Conservation (phyloP, 2,113 vertebrate species). For the Spea bombifrons region DNA sequence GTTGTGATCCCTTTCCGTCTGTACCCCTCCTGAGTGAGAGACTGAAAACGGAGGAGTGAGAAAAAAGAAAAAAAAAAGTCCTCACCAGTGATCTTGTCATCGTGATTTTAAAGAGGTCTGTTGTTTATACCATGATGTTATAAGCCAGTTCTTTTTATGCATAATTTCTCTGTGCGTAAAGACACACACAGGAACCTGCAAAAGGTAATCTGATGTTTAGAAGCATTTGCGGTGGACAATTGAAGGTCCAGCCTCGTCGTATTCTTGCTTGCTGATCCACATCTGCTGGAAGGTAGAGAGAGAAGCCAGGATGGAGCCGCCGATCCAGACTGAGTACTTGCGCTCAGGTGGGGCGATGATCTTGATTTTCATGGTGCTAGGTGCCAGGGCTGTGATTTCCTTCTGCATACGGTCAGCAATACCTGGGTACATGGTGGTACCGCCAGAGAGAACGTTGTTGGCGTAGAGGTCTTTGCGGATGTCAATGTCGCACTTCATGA, state of each 20-base stretch:
- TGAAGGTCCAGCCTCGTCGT: conserved; percentile 52
- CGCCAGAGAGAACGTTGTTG: conserved; percentile 73
- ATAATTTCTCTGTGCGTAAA: conserved; percentile 6
- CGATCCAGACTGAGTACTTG: conserved; percentile 55
- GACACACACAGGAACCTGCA: not conserved
- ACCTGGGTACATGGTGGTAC: conserved; percentile 78
- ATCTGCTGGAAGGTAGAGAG: conserved; percentile 78
- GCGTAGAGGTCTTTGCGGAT: conserved; percentile 70
- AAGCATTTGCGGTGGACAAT: conserved; percentile 40
- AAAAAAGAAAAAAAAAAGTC: no score
- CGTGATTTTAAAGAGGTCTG: no score
- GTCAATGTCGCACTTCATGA: conserved; percentile 86
- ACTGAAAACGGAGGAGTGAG: no score
- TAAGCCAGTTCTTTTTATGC: not conserved
- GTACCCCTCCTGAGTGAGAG: no score
- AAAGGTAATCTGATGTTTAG: not conserved
- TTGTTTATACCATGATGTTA: not conserved
- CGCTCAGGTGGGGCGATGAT: conserved; percentile 68
- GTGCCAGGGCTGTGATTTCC: conserved; percentile 75
- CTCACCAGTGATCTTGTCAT: no score
- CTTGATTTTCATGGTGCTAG: conserved; percentile 82
- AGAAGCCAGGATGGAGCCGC: conserved; percentile 64
- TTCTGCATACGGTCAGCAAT: conserved; percentile 76
- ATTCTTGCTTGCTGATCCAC: conserved; percentile 79
- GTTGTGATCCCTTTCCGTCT: no score